Evolutionary conservation across 2,797 vertebrate genomes (phyloP), one percentile per base, ranked within the genome.

Genomic region (Gadopsis bispinosus): DNA sequence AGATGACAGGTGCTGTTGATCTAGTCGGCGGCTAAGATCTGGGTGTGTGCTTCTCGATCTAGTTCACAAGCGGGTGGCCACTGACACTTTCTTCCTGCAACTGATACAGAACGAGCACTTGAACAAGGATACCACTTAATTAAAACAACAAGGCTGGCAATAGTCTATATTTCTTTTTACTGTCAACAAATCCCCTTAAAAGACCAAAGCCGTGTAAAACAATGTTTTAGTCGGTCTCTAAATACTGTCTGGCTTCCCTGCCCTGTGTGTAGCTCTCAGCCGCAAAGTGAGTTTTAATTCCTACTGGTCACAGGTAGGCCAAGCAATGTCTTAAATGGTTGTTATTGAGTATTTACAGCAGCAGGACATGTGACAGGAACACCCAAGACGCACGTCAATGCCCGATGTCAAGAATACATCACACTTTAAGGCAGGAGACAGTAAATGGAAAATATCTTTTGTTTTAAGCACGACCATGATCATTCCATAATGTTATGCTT

Each of bases 1-100:
- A 68, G 68, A 29, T 79, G 85, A 70, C 85, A 87, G 84, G 51
- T 65, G 83, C 75, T 47, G 80, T 84, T 85, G 83, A 86, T 88
- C 66, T 79, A 81, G 74, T 65, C 73, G 69, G 75, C 41, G 39
- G 65, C 73, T 59, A 61, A 47, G 61, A 73, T 73, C 53, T 54
- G 47, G 73, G 72, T 43, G 74, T 59, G 69, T 48, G 60, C 33
- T 63, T 67, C 33, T 83, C 55, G 83, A 41, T 83, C 51, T 69
- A 45, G 73, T 50, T 81, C 56, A 64, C 77, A 31, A 80, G 74
- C 51, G 22, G 71, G 82, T 65, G 76, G 86, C 43, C 75, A 26
- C 29, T 55, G 77, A 67, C 69, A 68, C 47, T 69, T 63, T 45
- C 41, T 75, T 39, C 53, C 62, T 66, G 50, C 7, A 7, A 56